Evolutionary conservation across 2,888 invertebrate genomes (phyloP).

Genomic region (Eupeodes latifasciatus): DNA sequence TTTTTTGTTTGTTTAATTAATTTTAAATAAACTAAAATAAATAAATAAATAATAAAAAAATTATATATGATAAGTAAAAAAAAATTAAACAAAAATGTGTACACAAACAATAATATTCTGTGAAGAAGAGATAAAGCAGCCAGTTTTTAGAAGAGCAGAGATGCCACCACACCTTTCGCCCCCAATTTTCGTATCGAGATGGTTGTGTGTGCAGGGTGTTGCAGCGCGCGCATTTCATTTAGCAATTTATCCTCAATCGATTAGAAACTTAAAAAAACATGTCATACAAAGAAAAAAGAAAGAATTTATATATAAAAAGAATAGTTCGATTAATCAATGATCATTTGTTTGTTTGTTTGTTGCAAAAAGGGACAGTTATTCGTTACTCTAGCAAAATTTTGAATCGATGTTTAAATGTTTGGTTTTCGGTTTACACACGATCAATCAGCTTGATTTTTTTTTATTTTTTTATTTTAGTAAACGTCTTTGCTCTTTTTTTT

Average conservation of each 20-base stretch:
- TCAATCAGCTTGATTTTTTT: constrained; percentile 58
- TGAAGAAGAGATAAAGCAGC: constrained; percentile 71
- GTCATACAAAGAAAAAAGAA: constrained; percentile 74
- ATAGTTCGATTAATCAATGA: constrained; percentile 68
- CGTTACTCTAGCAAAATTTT: constrained; percentile 64
- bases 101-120: constrained; percentile 68
- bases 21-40: constrained; percentile 67
- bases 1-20: not conserved
- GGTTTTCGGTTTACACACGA: constrained; percentile 31
- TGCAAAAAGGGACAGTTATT: constrained; percentile 38
- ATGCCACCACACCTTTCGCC: constrained; percentile 73
- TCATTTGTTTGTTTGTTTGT: constrained; percentile 43
- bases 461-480: constrained; percentile 32
- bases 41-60: constrained; percentile 37
- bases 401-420: constrained; percentile 27
- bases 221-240: constrained; percentile 53
- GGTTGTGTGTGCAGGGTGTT: constrained; percentile 69
- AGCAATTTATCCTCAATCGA: constrained; percentile 66
- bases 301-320: constrained; percentile 68
- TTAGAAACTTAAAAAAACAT: constrained; percentile 71
- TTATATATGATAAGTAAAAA: constrained; percentile 29
- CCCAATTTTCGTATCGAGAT: constrained; percentile 62
- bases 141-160: constrained; percentile 70
- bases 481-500: constrained; percentile 38
- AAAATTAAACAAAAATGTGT: constrained; percentile 63